phyloP scores from a whole-genome alignment of 2,113 vertebrate species.

The Anarhynchus alexandrinus region DNA sequence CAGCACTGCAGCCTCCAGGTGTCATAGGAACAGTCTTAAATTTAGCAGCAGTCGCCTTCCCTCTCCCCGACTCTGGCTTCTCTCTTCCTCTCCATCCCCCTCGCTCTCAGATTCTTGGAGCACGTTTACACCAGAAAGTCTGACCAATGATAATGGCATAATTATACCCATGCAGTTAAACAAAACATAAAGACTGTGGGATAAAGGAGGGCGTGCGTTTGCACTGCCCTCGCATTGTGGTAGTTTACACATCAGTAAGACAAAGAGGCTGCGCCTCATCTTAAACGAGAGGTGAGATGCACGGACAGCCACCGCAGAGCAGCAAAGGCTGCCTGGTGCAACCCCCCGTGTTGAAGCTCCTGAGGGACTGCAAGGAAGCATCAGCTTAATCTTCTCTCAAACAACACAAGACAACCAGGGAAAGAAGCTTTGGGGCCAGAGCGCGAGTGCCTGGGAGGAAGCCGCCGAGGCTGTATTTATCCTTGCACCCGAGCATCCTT shows the following conservation, averaged over 20 bases:
- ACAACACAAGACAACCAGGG: background rate
- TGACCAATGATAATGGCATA: background rate
- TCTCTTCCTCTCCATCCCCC: background rate
- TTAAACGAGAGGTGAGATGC: background rate
- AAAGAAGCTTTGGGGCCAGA: background rate
- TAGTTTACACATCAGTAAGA: background rate
- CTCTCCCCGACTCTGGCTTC: background rate
- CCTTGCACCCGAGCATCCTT: background rate
- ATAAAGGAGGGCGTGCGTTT: background rate
- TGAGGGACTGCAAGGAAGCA: background rate
- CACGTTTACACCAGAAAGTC: background rate
- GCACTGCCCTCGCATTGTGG: background rate
- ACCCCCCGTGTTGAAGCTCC: rapidly evolving
- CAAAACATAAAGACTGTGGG: background rate
- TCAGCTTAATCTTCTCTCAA: background rate
- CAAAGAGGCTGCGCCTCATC: background rate
- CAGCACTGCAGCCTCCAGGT: conserved; percentile 16
- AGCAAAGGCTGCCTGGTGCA: background rate
- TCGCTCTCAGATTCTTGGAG: background rate
- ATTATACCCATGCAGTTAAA: background rate
- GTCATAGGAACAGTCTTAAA: conserved; percentile 20
- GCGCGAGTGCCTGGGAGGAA: background rate
- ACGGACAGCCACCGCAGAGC: background rate
- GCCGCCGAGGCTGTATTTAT: background rate
- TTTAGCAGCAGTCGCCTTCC: conserved; percentile 20